Evolutionary conservation across 2,888 invertebrate genomes (phyloP), one percentile per base, ranked within the genome.

Genomic region (Chymomyza procnemis): DNA sequence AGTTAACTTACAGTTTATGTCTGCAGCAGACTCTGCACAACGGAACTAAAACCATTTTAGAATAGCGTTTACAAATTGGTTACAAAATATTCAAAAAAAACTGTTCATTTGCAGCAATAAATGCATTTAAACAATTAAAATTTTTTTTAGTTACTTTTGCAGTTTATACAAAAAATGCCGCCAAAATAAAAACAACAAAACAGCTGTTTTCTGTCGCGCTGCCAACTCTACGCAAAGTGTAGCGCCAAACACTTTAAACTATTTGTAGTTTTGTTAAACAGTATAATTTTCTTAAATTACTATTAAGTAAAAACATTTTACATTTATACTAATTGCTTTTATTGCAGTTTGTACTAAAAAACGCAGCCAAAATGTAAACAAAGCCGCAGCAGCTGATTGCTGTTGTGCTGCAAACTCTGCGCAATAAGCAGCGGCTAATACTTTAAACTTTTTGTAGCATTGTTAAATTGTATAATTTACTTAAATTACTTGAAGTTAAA

Each of bases 331-430:
- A n/a, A n/a, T n/a, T n/a, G n/a, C n/a, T n/a, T n/a, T n/a, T n/a
- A n/a, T n/a, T n/a, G n/a, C n/a, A n/a, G n/a, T n/a, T n/a, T n/a
- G n/a, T n/a, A n/a, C n/a, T n/a, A n/a, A n/a, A n/a, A n/a, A n/a
- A n/a, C 69, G 56, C 72, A 22, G 47, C 18, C 9, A n/a, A 50
- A 60, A 67, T 57, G 58, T 76, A 78, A 76, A 70, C 69, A 73
- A 75, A 57, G 61, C 12, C 1, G 9, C 12, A 70, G 14, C 76
- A 76, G 79, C 76, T 76, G 76, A 63, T 4, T 9, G 4, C 0
- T 46, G 3, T 1, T 8, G 64, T 21, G 50, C 16, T 61, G 60
- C 71, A 67, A 70, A 46, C 12, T 22, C 21, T 16, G 47, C 16
- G 8, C 16, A 16, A 47, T 6, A 47, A 47, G 47, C 8, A 30